Evolutionary conservation across 2,113 vertebrate genomes (phyloP), one percentile per base, ranked within the genome.

Genomic region (Pedionomus torquatus): DNA sequence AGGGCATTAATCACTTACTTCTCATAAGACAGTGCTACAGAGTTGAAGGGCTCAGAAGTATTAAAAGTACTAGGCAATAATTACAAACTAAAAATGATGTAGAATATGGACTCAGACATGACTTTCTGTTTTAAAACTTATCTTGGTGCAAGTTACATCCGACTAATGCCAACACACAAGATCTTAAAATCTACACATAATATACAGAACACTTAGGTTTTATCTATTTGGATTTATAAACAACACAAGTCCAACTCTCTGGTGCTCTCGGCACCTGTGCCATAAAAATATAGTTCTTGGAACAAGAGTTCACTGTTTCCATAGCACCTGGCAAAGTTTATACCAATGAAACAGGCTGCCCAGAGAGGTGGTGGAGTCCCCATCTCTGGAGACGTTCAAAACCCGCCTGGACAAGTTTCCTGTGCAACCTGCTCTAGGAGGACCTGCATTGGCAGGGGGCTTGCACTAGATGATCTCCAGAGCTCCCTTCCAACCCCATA

Each of bases 1-100:
- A 93, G 83, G 66, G 3, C 79, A 93, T 69, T 75, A 87, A 89
- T 95, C 41, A 90, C 89, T 89, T 82, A 87, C 85, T 91, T 87
- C 66, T 52, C 3, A 0, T 44, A 66, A 91, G 68, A 69, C 9
- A 64, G 19, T n/a, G 61, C 55, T 79, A 85, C n/a, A 51, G 65
- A 87, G n/a, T 61, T 85, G 70, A 95, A 90, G 51, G 90, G 61
- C 65, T 82, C 10, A 84, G 15, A 83, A 81, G 5, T 71, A 94
- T 77, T 79, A 87, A 78, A 78, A 70, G 19, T 46, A 21, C 84
- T 94, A 90, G 81, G 55, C 39, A 97, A 64, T 66, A 78, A 94
- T 58, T 82, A 55, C 26, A 93, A 96, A 75, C 52, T 78, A 85
- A 66, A 94, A 90, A 71, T 75, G 3, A n/a, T 68, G 58, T 68